Percentiles rank a stretch among this genome's conserved stretches.
These are phyloP conservation scores for Vombatus ursinus DNA, from an alignment of 2,113 vertebrate genomes.

Conservation along the genomic window DNA sequence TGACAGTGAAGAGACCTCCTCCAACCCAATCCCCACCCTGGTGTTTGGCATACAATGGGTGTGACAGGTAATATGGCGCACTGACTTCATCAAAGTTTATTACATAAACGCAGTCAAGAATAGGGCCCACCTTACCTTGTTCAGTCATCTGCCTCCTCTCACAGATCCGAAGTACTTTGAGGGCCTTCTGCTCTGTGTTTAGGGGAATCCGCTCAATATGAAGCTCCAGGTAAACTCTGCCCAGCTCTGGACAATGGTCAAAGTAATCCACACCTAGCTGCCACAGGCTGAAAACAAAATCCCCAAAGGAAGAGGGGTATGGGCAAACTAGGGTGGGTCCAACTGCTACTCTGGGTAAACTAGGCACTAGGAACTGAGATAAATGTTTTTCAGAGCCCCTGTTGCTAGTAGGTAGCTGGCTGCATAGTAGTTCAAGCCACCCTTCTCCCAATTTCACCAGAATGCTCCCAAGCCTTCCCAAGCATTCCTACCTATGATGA, in stretches of 20 bases:
- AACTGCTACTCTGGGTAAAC: background rate
- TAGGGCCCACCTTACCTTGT: slow-evolving; percentile 86
- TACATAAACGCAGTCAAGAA: background rate
- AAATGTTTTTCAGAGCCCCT: background rate
- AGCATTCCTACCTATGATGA: slow-evolving; percentile 91
- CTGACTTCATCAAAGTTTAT: no score
- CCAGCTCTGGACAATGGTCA: slow-evolving; percentile 94
- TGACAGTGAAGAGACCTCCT: background rate
- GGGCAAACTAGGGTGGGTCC: background rate
- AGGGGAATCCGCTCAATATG: slow-evolving; percentile 95
- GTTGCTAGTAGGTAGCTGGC: background rate
- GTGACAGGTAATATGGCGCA: no score
- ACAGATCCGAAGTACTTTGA: slow-evolving; percentile 96
- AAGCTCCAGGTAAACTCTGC: slow-evolving; percentile 93
- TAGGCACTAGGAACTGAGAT: no score
- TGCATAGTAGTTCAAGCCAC: fast-evolving
- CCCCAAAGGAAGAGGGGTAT: background rate
- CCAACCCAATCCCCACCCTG: background rate
- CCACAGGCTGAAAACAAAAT: slow-evolving; percentile 90
- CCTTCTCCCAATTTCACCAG: background rate
- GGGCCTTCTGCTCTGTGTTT: slow-evolving; percentile 94
- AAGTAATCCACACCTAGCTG: slow-evolving; percentile 97
- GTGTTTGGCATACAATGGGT: background rate
- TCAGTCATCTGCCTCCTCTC: slow-evolving; percentile 96
- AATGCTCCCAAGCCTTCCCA: background rate